Conservation (phyloP, 1,140 invertebrate genomes). For the Drosophila sulfurigaster region DNA sequence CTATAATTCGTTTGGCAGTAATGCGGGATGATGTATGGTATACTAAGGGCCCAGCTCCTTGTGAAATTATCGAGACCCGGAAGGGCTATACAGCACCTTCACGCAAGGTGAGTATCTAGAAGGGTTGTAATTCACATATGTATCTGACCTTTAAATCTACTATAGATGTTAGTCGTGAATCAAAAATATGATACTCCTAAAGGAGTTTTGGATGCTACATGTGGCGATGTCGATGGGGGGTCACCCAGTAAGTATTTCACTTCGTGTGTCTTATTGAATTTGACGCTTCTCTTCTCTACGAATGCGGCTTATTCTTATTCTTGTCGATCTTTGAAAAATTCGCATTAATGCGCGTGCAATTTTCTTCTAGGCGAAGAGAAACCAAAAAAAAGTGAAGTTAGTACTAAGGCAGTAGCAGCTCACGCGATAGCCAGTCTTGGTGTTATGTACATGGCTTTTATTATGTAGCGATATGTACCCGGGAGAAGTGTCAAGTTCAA, state of each 20-base stretch:
- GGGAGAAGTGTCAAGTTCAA: constrained; percentile 2
- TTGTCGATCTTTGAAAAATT: constrained; percentile 1
- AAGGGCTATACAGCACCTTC: background rate
- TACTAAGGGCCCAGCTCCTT: background rate
- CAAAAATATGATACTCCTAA: constrained; percentile 12
- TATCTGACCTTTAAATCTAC: background rate
- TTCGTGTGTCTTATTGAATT: background rate
- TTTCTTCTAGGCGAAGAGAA: background rate
- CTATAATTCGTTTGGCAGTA: constrained; percentile 3
- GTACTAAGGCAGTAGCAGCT: background rate
- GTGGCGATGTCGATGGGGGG: background rate
- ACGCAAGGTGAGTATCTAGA: background rate
- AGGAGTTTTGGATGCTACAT: background rate
- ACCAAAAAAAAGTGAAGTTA: background rate
- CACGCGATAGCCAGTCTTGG: constrained; percentile 9
- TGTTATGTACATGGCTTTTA: background rate
- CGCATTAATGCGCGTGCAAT: background rate
- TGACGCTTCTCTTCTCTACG: background rate
- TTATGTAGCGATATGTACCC: background rate
- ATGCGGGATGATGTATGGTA: constrained; percentile 25
- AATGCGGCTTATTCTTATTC: background rate
- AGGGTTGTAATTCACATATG: background rate
- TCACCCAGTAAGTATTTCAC: background rate
- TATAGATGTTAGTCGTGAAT: background rate
- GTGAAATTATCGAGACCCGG: constrained; percentile 16